Conservation (phyloP, 92 coral and sea anemone species). For the Actinernus sp. region DNA sequence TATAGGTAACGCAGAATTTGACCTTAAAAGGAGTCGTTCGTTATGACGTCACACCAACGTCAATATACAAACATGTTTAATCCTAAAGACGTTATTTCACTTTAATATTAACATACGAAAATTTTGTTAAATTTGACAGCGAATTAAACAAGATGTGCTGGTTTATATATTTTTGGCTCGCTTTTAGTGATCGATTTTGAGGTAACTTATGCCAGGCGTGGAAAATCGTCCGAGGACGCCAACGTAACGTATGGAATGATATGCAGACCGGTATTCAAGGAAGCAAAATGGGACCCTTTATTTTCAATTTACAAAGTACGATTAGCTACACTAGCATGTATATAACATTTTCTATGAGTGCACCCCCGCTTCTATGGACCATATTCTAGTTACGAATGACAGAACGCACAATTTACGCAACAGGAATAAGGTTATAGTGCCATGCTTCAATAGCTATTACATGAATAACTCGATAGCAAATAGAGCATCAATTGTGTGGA, state of each 20-base stretch:
- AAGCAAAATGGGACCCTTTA: slow-evolving; percentile 7
- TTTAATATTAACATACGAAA: too few species aligned
- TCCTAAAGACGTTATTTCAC: too few species aligned
- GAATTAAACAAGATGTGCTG: too few species aligned
- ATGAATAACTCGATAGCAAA: slow-evolving; percentile 10
- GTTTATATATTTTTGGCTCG: too few species aligned
- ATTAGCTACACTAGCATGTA: slow-evolving; percentile 11
- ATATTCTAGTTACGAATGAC: slow-evolving; percentile 1
- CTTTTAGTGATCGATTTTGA: too few species aligned
- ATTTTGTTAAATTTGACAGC: too few species aligned
- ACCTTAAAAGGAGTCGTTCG: too few species aligned
- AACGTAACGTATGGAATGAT: slow-evolving; percentile 25
- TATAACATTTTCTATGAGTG: slow-evolving; percentile 3
- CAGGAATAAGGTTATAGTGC: slow-evolving; percentile 4
- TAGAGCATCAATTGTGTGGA: slow-evolving; percentile 15
- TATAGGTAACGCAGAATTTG: too few species aligned
- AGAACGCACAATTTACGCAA: neutral
- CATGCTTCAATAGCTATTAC: neutral
- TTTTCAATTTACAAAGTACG: neutral
- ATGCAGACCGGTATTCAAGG: slow-evolving; percentile 5
- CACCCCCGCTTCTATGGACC: slow-evolving; percentile 12
- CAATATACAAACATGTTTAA: too few species aligned
- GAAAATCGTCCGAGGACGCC: slow-evolving; percentile 17
- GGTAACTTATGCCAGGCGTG: too few species aligned
- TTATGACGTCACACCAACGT: too few species aligned